These are phyloP conservation scores for Ctenopoma kingsleyae DNA, from an alignment of 2,797 vertebrate genomes.

Conservation along the genomic window DNA sequence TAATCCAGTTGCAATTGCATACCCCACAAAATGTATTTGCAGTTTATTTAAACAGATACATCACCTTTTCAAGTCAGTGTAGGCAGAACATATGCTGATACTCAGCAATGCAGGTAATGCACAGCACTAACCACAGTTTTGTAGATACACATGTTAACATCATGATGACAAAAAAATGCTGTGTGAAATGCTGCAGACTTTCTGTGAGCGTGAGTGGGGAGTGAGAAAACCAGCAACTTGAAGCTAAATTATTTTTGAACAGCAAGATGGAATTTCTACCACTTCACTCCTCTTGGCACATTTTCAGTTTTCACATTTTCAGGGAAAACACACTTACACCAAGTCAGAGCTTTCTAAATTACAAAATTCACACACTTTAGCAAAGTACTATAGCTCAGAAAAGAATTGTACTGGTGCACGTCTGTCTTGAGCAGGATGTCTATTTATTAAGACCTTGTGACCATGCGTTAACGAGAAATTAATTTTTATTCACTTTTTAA, in stretches of 20 bases:
- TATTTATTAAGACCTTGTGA: not conserved
- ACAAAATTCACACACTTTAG: no score
- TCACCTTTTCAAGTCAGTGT: no score
- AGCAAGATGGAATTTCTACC: not conserved
- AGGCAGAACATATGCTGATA: constrained; percentile 52
- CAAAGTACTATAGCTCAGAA: no score
- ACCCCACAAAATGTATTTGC: no score
- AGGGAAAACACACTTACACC: not conserved
- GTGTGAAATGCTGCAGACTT: constrained; percentile 4
- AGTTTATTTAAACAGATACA: no score
- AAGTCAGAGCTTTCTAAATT: not conserved
- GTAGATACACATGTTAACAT: constrained; percentile 36
- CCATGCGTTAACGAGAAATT: not conserved
- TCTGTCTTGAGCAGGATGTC: no score
- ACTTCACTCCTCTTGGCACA: constrained; percentile 4
- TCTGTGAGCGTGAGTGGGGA: no score
- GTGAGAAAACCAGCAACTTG: not conserved
- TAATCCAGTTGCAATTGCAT: no score
- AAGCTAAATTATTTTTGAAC: no score
- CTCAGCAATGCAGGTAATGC: constrained; percentile 51
- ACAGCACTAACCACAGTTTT: constrained; percentile 39
- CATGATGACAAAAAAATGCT: constrained; percentile 7
- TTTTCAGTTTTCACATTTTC: not conserved
- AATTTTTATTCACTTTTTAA: not conserved
- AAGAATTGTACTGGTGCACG: not conserved